Base-by-base conservation (phyloP, 2,888 invertebrate genomes). In the Dilophus febrilis region DNA sequence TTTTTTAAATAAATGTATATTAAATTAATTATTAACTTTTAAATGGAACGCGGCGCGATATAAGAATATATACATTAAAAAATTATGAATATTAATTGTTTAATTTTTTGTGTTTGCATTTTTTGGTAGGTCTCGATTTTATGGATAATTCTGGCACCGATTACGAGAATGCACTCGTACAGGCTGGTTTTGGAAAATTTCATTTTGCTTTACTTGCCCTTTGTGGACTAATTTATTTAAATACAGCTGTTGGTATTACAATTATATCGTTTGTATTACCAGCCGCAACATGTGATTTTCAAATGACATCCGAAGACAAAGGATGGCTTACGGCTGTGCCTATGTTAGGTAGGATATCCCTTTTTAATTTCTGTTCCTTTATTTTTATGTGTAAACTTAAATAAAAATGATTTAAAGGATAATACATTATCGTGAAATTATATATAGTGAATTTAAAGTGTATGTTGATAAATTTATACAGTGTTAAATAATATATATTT, bases 191-290 rank as follows among this genome's bases (percentile, higher is more conserved):
- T 63, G 87, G 87, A 42, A 75, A 74, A 56, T 87, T 86, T 64
- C 86, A 87, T 58, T 74, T 76, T 55, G 70, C 74, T 49, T 64
- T 87, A 48, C 61, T 85, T 57, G 68, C 78, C 42, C 61, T 86
- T 59, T 77, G 79, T 51, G 85, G 85, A 17, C 65, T 84, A 53
- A 84, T 86, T 46, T 85, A 84, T 57, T 66, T 83, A 48, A 83
- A 84, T 64, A 83, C 84, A 35, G 84, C 86, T 40, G 72, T 87
- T 47, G 84, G 80, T 27, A 77, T 81, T 51, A 78, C 79, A 37
- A 82, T 77, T 48, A 70, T 86, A 45, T 85, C 85, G 33, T 84
- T 87, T 56, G 77, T 87, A 42, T 61, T 88, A 42, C 86, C 87
- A 5, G 74, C 85, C 4, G 86, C 84, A 37, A 77, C 79, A 56